Base-by-base conservation (phyloP, 2,888 invertebrate genomes). In the Clunio marinus region DNA sequence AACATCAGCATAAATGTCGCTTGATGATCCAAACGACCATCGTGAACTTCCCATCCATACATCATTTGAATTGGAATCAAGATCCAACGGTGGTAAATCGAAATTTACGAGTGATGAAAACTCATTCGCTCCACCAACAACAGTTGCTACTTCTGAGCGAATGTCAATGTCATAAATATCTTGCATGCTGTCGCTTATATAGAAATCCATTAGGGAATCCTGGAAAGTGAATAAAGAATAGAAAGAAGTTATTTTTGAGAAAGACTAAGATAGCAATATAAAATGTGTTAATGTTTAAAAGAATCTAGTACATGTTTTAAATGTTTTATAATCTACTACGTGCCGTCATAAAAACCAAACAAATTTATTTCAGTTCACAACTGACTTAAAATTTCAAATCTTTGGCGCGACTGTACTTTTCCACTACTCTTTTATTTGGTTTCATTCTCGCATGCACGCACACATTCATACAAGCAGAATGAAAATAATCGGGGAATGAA, bases 91-190 rank as follows among this genome's bases (percentile, higher is more conserved):
- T 22, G 81, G 78, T 68, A 81, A 76, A 71, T 80, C 76, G 63
- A 75, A 75, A 69, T 73, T 74, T 24, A 75, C 72, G 17, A 75
- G 72, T 57, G 83, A 81, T 69, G 83, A 81, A 75, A 87, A 83
- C 74, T 86, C 87, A 74, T 86, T 86, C 71, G 85, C 84, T 70
- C 87, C 87, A 70, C 88, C 88, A 59, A 91, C 85, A 69, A 89
- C 86, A 68, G 87, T 88, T 71, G 90, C 92, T 73, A 91, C 89
- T 79, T 92, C 92, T 72, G 87, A 86, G 76, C 91, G 90, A 71
- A 94, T 91, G 76, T 93, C 94, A 77, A 91, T 88, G 75, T 93
- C 93, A 71, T 94, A 83, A 88, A 93, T 91, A 75, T 94, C 93
- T 77, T 93, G 91, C 74, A 93, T 84, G 63, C 91, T 89, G 76